Percentiles rank a stretch among this genome's conserved stretches.
Conservation (phyloP, 2,888 invertebrate species). For the Drosophila sordidapex region DNA sequence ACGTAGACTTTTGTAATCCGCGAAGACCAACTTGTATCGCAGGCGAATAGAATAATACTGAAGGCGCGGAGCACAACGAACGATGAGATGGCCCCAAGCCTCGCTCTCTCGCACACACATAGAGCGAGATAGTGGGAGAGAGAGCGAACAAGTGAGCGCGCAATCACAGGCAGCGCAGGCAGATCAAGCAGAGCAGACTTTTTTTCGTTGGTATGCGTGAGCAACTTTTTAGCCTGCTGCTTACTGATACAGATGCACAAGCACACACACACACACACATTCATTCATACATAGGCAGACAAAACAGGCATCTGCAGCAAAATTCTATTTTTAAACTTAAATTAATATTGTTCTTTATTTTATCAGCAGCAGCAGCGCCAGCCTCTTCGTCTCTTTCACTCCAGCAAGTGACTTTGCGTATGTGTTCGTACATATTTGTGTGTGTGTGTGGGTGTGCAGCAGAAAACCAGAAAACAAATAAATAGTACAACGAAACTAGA, state of each 20-base stretch:
- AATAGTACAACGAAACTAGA: slow-evolving; percentile 72
- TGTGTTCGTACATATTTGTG: slow-evolving; percentile 8
- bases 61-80: slow-evolving; percentile 51
- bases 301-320: slow-evolving; percentile 74
- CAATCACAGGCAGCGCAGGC: slow-evolving; percentile 59
- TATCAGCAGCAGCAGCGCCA: slow-evolving; percentile 76
- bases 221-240: slow-evolving; percentile 55
- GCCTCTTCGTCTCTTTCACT: slow-evolving; percentile 33
- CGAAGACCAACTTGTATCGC: slow-evolving; percentile 65
- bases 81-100: slow-evolving; percentile 46
- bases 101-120: slow-evolving; percentile 24
- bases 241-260: slow-evolving; percentile 33
- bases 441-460: slow-evolving; percentile 54
- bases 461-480: slow-evolving; percentile 72
- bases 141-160: slow-evolving; percentile 32
- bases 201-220: slow-evolving; percentile 51
- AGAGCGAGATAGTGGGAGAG: slow-evolving; percentile 38
- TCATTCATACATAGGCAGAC: slow-evolving; percentile 48
- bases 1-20: slow-evolving; percentile 46
- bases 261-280: slow-evolving; percentile 11
- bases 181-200: slow-evolving; percentile 50
- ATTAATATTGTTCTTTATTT: slow-evolving; percentile 83
- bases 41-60: slow-evolving; percentile 77
- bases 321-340: slow-evolving; percentile 82
- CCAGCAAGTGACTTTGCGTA: slow-evolving; percentile 14